Evolutionary conservation across 2,113 vertebrate genomes (phyloP), one percentile per base, ranked within the genome.

Genomic region (Oxygymnocypris stewartii): DNA sequence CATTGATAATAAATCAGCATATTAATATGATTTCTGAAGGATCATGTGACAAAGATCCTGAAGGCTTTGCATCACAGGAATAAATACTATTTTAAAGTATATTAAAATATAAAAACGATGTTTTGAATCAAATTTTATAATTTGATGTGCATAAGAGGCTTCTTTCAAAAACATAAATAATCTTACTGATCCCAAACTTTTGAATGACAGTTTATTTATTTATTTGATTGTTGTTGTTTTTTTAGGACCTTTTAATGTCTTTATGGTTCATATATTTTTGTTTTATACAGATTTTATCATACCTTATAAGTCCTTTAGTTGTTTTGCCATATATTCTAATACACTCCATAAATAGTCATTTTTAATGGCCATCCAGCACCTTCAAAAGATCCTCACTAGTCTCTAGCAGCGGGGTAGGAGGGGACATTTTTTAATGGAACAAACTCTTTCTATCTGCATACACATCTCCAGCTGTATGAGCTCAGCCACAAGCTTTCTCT

Each of bases 401-500:
- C 28, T 79, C 77, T n/a, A 54, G 61, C 40, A 63, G n/a, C 54
- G 7, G 35, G 51, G 25, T n/a, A n/a, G 57, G 57, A 16, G 25
- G 20, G 25, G 54, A 42, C 42, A 49, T 76, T 76, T 71, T 86
- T 73, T 80, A 42, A 80, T 42, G 54, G 35, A 81, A 6, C 37
- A 47, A 84, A 76, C 42, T 84, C 25, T 28, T 61, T 40, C 69
- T 54, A 57, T 87, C 59, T 59, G 63, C 76, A 28, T 54, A 79
- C 61, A 80, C 37, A 49, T 80, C 28, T 31, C 42, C 51, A 84
- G 42, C 57, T 76, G 42, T 84, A 67, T 54, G 31, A 83, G 44
- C 73, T 51, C 51, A 82, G 49, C 84, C 79, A 85, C 57, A 80
- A 49, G 42, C 79, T 82, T 67, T 57, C 20, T 76, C 35, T 63